Evolutionary conservation across 2,797 vertebrate genomes (phyloP).

Genomic region (Sarcoramphus papa): DNA sequence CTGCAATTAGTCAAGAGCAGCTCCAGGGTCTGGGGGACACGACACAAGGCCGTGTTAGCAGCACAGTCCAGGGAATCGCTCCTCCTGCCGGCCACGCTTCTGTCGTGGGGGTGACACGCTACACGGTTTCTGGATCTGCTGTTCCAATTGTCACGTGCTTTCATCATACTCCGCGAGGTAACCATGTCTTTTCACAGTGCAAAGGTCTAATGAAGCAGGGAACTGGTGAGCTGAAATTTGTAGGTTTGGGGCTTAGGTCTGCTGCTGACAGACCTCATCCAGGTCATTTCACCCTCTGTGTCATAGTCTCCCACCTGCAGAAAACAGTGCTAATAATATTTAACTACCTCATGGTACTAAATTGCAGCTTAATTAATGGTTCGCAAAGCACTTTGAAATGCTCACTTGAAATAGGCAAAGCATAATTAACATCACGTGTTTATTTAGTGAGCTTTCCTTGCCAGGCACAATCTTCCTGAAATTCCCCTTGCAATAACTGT

Average conservation of each 20-base stretch:
- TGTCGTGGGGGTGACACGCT: background rate
- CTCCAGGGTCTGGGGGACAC: background rate
- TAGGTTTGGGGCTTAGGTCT: background rate
- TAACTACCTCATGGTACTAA: background rate
- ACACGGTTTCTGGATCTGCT: background rate
- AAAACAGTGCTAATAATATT: slow-evolving; percentile 12
- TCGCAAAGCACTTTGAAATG: slow-evolving; percentile 24
- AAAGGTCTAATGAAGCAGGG: background rate
- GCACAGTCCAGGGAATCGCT: background rate
- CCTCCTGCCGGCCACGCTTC: background rate
- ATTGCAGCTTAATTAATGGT: slow-evolving; percentile 28
- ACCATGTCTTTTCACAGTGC: background rate
- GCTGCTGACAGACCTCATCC: background rate
- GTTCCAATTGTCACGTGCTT: background rate
- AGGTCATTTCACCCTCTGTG: background rate
- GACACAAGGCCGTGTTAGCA: background rate
- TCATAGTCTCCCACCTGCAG: background rate
- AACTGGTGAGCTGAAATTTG: background rate
- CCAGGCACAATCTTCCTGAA: slow-evolving; percentile 44
- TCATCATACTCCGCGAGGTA: background rate
- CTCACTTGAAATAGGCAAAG: background rate
- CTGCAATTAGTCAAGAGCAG: background rate
- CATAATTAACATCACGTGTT: slow-evolving; percentile 41
- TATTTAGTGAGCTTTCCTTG: slow-evolving; percentile 38
- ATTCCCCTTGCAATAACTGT: slow-evolving; percentile 33